Evolutionary conservation across 2,888 invertebrate genomes (phyloP).

Genomic region (Drosophila nigritarsus): DNA sequence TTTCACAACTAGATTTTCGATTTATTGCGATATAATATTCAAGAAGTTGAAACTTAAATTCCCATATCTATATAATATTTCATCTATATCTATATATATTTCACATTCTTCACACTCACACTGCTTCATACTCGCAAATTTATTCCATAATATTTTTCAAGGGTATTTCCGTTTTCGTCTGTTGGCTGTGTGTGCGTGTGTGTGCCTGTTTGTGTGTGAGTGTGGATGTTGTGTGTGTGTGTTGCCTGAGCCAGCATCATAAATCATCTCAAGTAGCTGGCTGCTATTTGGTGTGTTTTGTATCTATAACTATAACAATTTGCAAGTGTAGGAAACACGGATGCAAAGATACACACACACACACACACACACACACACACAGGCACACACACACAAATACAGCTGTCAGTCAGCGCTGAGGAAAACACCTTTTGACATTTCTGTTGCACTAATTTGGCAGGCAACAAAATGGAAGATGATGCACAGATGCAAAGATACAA

Average conservation of each 20-base stretch:
- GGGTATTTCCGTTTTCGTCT: background rate
- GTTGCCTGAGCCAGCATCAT: slow-evolving; percentile 69
- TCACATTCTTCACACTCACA: no score
- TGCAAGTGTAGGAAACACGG: slow-evolving; percentile 68
- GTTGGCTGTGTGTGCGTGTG: slow-evolving; percentile 1
- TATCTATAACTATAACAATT: slow-evolving; percentile 69
- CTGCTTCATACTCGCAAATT: background rate
- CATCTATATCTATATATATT: no score
- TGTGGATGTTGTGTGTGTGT: slow-evolving; percentile 10
- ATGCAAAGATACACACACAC: slow-evolving; percentile 29
- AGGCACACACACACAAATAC: slow-evolving; percentile 2
- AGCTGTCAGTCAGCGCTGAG: slow-evolving; percentile 34
- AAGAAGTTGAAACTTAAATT: background rate
- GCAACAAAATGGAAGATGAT: slow-evolving; percentile 11
- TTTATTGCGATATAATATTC: background rate
- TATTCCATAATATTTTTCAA: background rate
- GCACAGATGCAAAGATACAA: slow-evolving; percentile 8
- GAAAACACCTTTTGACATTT: slow-evolving; percentile 52
- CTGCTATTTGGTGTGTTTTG: slow-evolving; percentile 53
- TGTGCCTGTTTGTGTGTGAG: background rate
- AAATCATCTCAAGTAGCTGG: slow-evolving; percentile 81
- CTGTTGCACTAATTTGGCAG: slow-evolving; percentile 63
- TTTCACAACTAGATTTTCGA: background rate
- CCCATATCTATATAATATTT: background rate
- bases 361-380: background rate